Percentiles rank a stretch among this genome's conserved stretches.
Evolutionary conservation across 2,888 invertebrate genomes (phyloP).

Genomic region (Sialis lutaria): DNA sequence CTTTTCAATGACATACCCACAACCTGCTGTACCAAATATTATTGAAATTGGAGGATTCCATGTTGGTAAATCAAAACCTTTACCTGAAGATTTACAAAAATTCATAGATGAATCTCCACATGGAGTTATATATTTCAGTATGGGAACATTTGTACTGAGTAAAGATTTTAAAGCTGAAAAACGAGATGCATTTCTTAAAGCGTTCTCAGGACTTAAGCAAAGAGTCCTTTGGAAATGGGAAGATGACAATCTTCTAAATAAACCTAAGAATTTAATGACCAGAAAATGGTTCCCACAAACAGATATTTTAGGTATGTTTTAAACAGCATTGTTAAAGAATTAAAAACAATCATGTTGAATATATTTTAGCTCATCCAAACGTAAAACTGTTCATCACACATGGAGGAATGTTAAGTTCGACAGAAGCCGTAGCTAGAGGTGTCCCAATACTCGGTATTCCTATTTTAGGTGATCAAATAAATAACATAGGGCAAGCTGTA

Average conservation of each 20-base stretch:
- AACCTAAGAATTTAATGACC: conserved; percentile 24
- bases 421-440: conserved; percentile 28
- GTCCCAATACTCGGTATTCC: conserved; percentile 30
- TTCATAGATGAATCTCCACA: conserved; percentile 17
- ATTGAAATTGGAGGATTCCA: conserved; percentile 19
- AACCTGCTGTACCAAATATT: conserved; percentile 17
- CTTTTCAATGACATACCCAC: conserved; percentile 15
- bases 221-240: conserved; percentile 35
- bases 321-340: no score
- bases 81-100: conserved; percentile 14
- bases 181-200: conserved; percentile 14
- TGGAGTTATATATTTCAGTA: conserved; percentile 20
- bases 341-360: not conserved
- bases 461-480: conserved; percentile 27
- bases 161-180: conserved; percentile 14
- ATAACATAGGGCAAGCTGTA: conserved; percentile 24
- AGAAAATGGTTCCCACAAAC: conserved; percentile 20
- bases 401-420: conserved; percentile 33
- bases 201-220: conserved; percentile 18
- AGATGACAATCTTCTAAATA: conserved; percentile 18
- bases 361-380: conserved; percentile 27
- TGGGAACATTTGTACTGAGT: conserved; percentile 20
- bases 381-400: conserved; percentile 35
- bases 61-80: conserved; percentile 9
- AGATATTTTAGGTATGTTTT: conserved; percentile 19